Conservation (phyloP, 2,888 invertebrate genomes). For the Pammene aurita region DNA sequence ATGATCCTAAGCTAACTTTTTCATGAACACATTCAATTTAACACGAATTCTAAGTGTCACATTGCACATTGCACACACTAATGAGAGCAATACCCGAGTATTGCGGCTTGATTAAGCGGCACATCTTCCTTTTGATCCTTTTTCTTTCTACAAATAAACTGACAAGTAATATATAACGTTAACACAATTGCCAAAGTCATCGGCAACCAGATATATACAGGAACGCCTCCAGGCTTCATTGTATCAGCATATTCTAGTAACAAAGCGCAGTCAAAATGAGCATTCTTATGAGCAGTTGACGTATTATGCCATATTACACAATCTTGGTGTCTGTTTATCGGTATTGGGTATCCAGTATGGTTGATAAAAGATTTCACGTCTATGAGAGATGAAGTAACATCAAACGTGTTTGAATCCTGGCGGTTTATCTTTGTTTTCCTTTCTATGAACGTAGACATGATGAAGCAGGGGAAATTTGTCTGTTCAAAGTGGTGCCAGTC, state of each 20-base stretch:
- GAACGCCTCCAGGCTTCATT: slow-evolving; percentile 65
- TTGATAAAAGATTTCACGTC: slow-evolving; percentile 62
- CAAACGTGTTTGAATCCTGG: slow-evolving; percentile 55
- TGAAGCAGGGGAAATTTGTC: slow-evolving; percentile 68
- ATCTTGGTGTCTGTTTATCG: slow-evolving; percentile 63
- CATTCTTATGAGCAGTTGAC: slow-evolving; percentile 58
- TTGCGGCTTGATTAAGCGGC: slow-evolving; percentile 59
- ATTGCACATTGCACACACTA: slow-evolving; percentile 40
- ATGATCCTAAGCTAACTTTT: slow-evolving; percentile 29
- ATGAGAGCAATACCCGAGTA: slow-evolving; percentile 61
- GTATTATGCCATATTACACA: slow-evolving; percentile 75
- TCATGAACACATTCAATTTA: slow-evolving; percentile 39
- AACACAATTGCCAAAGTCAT: slow-evolving; percentile 60
- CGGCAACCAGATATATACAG: slow-evolving; percentile 74
- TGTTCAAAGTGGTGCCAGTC: slow-evolving; percentile 66
- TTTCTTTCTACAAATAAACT: slow-evolving; percentile 60
- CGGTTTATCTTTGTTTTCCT: slow-evolving; percentile 50
- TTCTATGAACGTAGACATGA: slow-evolving; percentile 73
- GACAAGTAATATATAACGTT: slow-evolving; percentile 60
- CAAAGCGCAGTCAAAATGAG: slow-evolving; percentile 66
- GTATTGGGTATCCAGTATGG: slow-evolving; percentile 55
- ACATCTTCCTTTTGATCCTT: slow-evolving; percentile 53
- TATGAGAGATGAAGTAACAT: slow-evolving; percentile 65
- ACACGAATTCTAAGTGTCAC: slow-evolving; percentile 24
- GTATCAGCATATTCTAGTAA: slow-evolving; percentile 70